Evolutionary conservation across 2,113 vertebrate genomes (phyloP).

Genomic region (Lipotes vexillifer): DNA sequence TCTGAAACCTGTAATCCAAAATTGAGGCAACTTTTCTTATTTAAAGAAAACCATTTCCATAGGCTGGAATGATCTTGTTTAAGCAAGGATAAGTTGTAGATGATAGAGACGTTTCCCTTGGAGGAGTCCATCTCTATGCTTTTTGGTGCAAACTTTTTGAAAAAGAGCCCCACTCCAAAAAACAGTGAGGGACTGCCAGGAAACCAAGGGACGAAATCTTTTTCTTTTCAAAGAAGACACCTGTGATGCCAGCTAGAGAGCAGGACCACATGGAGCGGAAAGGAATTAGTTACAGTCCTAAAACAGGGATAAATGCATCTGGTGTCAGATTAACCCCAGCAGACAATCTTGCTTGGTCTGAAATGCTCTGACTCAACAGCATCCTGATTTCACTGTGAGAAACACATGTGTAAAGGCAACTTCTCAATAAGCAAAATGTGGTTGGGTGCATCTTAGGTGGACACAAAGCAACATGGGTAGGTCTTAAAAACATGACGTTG

Average conservation of each 20-base stretch:
- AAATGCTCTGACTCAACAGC: not conserved
- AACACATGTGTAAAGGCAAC: not conserved
- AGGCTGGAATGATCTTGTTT: not conserved
- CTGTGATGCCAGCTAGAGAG: not conserved
- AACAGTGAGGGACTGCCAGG: too few species aligned
- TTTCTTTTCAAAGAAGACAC: slow-evolving; percentile 38
- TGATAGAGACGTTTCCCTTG: not conserved
- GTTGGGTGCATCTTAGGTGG: not conserved
- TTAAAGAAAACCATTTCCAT: not conserved
- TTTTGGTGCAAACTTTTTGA: not conserved
- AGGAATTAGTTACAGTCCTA: slow-evolving; percentile 32
- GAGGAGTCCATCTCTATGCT: not conserved
- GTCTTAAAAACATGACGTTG: not conserved
- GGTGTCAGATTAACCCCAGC: not conserved
- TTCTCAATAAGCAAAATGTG: not conserved
- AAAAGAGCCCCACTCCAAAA: not conserved
- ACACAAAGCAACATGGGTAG: not conserved
- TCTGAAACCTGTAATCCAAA: slow-evolving; percentile 6
- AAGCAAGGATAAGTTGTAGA: not conserved
- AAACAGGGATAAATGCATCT: not conserved
- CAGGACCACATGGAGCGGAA: not conserved
- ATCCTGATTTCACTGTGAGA: not conserved
- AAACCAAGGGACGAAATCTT: not conserved
- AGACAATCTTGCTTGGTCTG: not conserved
- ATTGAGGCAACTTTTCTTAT: not conserved